phyloP scores from a whole-genome alignment of 2,888 invertebrate genomes.

The Alloscopus bannaensis region DNA sequence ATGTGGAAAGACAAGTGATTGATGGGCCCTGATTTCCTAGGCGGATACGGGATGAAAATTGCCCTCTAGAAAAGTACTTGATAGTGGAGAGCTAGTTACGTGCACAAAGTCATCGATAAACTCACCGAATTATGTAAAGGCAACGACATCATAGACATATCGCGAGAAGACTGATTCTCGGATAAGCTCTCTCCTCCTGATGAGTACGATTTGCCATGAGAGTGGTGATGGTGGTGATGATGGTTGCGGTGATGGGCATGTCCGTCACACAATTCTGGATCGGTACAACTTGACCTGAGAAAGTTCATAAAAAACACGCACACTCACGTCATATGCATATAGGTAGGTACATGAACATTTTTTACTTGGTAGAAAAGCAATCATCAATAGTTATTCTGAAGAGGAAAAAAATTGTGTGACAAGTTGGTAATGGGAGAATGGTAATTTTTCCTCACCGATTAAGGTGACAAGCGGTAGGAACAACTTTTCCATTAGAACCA shows the following conservation, averaged over 20 bases:
- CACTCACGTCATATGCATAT: no score
- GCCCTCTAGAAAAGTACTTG: no score
- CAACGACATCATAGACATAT: constrained; percentile 67
- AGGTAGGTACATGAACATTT: no score
- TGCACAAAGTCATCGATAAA: constrained; percentile 7
- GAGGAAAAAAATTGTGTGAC: constrained; percentile 7
- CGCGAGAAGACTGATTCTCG: constrained; percentile 24
- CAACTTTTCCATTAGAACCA: constrained; percentile 70
- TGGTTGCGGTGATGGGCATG: constrained; percentile 50
- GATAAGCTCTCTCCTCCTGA: constrained; percentile 13
- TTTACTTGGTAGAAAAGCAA: not conserved
- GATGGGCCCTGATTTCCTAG: constrained; percentile 36
- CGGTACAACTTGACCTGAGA: constrained; percentile 51
- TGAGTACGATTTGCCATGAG: constrained; percentile 18
- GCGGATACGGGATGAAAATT: not conserved
- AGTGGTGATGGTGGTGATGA: constrained; percentile 50
- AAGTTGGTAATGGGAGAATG: no score
- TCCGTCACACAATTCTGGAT: constrained; percentile 67
- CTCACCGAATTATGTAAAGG: constrained; percentile 60
- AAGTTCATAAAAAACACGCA: not conserved
- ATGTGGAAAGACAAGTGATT: constrained; percentile 49
- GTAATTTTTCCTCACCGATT: constrained; percentile 69
- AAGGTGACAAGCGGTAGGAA: constrained; percentile 71
- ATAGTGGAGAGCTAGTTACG: no score
- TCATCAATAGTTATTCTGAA: not conserved